A percentile compares a stretch with the other conserved stretches of the same genome.
Conservation (phyloP, 2,797 vertebrate species). For the Rallus crepitans region DNA sequence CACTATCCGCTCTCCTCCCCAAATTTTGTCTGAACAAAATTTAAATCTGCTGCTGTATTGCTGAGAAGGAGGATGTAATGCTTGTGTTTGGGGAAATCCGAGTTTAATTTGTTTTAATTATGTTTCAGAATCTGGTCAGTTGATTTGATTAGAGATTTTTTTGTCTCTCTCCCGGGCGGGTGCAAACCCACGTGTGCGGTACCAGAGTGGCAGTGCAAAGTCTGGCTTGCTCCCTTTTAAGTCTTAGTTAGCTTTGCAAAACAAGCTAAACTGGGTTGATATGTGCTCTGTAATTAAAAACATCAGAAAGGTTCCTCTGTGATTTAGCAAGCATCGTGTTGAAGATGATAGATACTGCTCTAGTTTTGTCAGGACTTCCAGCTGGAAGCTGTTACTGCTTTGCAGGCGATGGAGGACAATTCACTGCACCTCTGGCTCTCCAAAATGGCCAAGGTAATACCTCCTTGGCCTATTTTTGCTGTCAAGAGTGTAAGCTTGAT, state of each 20-base stretch:
- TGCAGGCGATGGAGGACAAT: not conserved
- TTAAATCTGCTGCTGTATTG: not conserved
- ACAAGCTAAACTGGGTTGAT: not conserved
- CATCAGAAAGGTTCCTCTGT: not conserved
- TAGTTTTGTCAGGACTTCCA: not conserved
- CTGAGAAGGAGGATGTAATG: not conserved
- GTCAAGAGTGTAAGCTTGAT: rapidly evolving
- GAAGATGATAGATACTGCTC: not conserved
- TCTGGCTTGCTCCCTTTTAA: not conserved
- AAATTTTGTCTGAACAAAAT: not conserved
- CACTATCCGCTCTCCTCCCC: not conserved
- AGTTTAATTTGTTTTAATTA: not conserved
- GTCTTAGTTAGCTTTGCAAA: not conserved
- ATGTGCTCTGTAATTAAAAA: not conserved
- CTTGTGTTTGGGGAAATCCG: not conserved
- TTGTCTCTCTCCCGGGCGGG: not conserved
- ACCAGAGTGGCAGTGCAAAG: not conserved
- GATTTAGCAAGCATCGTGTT: not conserved
- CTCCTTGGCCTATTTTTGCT: not conserved
- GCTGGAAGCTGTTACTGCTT: not conserved
- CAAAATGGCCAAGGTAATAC: not conserved
- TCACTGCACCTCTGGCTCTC: not conserved
- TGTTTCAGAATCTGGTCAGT: not conserved
- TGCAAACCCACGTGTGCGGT: not conserved
- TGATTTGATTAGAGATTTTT: not conserved